Conservation (phyloP, 2,797 vertebrate genomes). For the Calcarius lapponicus region DNA sequence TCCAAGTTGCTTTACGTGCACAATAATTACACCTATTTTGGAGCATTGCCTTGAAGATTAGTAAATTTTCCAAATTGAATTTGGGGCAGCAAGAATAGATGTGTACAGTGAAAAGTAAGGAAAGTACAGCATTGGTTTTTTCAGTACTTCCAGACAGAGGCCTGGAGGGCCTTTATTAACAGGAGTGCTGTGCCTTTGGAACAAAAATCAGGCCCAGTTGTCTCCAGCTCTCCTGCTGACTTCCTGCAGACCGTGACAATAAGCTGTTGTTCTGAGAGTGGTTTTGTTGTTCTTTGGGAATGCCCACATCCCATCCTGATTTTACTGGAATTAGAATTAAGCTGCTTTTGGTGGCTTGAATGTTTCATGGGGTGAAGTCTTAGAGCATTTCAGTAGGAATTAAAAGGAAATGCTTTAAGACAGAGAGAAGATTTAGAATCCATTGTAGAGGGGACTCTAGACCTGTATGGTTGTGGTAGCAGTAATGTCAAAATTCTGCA, state of each 20-base stretch:
- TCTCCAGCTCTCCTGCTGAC: background rate
- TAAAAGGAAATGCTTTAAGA: background rate
- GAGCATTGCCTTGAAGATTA: background rate
- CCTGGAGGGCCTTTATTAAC: background rate
- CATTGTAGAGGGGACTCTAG: background rate
- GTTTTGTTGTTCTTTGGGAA: background rate
- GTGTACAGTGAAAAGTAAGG: background rate
- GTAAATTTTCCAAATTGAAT: background rate
- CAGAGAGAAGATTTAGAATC: background rate
- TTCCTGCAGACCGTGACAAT: background rate
- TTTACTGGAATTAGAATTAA: background rate
- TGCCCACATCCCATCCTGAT: background rate
- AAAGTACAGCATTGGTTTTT: fast-evolving
- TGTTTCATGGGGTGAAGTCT: background rate
- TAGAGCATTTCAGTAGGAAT: background rate
- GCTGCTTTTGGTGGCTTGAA: background rate
- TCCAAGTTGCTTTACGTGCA: fast-evolving
- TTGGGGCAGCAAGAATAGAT: background rate
- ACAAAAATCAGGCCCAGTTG: background rate
- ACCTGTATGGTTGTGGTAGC: background rate
- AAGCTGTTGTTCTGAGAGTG: background rate
- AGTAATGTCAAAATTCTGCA: background rate
- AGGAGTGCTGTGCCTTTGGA: fast-evolving
- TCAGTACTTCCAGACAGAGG: background rate
- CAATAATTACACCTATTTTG: background rate